Evolutionary conservation across 2,797 vertebrate genomes (phyloP), one percentile per base, ranked within the genome.

Genomic region (Enteromius unitaeniatus): DNA sequence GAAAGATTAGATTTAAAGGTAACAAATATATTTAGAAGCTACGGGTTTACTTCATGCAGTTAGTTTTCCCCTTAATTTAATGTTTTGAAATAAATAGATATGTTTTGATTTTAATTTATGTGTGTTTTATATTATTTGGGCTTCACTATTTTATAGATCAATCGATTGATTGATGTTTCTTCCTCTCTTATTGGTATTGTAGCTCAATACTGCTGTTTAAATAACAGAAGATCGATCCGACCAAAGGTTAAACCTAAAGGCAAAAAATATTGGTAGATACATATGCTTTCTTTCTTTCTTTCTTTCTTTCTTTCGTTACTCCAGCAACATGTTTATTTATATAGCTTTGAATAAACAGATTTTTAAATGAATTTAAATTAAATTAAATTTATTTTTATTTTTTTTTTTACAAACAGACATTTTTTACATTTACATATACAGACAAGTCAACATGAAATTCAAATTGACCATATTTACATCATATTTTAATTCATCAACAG

Each of bases 151-250:
- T 47, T 70, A 1, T 45, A 45, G 42, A 45, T 45, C 42, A 45
- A 45, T 45, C 10, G 9, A 45, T 11, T 11, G 42, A 45, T 40
- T 40, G 74, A 55, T 55, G 67, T 70, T 72, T 55, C 65, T 23
- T 77, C 69, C 40, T 69, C 26, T 23, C 28, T 51, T 49, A 77
- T 42, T 42, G 49, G 37, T 26, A 7, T 62, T 70, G 53, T 42
- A 17, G 34, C 19, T 13, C 42, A 69, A 64, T 64, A 31, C 19
- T 28, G 10, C n/a, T 75, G 45, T 78, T 79, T 69, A 55, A 69
- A 69, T 21, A 21, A 19, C 55, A 19, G 14, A 64, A 6, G 37
- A 15, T 62, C 4, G 37, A 40, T 40, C 37, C 45, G n/a, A 9
- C n/a, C 26, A 51, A 69, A 51, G 26, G 26, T 14, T 55, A 55